These are phyloP conservation scores for Emys orbicularis DNA, from an alignment of 2,797 vertebrate species.

Conservation along the genomic window DNA sequence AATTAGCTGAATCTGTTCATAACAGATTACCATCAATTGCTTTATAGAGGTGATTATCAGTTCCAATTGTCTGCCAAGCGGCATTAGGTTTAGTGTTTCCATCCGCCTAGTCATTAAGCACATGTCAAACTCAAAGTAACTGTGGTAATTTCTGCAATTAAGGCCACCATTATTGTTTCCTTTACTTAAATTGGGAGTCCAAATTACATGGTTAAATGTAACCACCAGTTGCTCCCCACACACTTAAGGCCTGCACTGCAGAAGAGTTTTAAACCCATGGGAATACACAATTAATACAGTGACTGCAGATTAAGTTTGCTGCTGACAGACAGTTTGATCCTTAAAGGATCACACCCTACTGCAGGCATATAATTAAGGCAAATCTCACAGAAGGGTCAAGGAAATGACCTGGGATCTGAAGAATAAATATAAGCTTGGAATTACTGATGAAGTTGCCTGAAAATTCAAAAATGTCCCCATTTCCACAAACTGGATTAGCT, in stretches of 20 bases:
- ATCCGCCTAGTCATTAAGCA: conserved; percentile 82
- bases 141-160: conserved; percentile 88
- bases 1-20: conserved; percentile 61
- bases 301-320: conserved; percentile 19
- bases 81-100: conserved; percentile 83
- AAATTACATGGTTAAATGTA: conserved; percentile 82
- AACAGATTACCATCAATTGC: conserved; percentile 68
- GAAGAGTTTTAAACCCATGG: neutral
- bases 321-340: neutral
- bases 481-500: neutral
- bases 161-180: conserved; percentile 86
- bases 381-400: neutral
- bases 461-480: neutral
- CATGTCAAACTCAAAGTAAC: conserved; percentile 83
- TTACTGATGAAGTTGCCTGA: neutral
- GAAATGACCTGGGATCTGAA: neutral
- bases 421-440: neutral
- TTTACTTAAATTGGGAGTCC: conserved; percentile 82
- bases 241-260: conserved; percentile 27
- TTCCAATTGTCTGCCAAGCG: conserved; percentile 78
- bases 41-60: conserved; percentile 69
- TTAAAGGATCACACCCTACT: neutral
- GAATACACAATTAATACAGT: conserved; percentile 18
- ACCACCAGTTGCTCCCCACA: conserved; percentile 70
- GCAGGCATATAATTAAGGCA: neutral